A percentile compares a stretch with the other conserved stretches of the same genome.
These are phyloP conservation scores for Calidris pygmaea DNA, from an alignment of 2,113 vertebrate species.

Conservation along the genomic window DNA sequence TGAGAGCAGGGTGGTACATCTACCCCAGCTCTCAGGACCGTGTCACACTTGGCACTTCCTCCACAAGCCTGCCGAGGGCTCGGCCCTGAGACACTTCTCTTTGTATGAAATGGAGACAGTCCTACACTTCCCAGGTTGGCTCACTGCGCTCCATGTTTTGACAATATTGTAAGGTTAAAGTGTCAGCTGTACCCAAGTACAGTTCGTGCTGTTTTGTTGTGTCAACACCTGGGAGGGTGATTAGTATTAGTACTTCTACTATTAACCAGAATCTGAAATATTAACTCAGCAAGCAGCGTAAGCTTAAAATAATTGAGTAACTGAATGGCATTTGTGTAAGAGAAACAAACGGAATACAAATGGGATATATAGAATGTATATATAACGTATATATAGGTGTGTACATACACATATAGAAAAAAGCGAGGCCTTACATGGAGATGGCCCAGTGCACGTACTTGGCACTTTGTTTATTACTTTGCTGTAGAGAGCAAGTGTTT, in stretches of 20 bases:
- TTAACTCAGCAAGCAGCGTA: not conserved
- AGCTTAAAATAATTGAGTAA: not conserved
- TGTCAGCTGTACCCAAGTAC: not conserved
- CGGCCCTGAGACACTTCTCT: not conserved
- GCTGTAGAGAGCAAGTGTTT: not conserved
- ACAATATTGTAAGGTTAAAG: not conserved
- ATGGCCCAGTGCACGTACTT: not conserved
- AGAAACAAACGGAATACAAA: not conserved
- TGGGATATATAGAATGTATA: no score
- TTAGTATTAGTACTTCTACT: not conserved
- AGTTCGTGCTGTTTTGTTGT: not conserved
- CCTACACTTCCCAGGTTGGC: not conserved
- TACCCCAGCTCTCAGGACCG: not conserved
- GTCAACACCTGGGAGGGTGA: not conserved
- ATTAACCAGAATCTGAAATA: not conserved
- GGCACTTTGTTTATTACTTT: not conserved
- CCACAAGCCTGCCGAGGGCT: not conserved
- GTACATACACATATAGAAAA: fast-evolving
- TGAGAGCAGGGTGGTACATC: not conserved
- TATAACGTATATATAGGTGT: not conserved
- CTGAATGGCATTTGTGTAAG: not conserved
- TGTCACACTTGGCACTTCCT: not conserved
- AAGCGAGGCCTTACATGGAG: not conserved
- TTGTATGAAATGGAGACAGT: no score
- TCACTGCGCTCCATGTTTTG: fast-evolving